Evolutionary conservation across 2,888 invertebrate species (phyloP), one percentile per base, ranked within the genome.

Genomic region (Spisula subtruncata): DNA sequence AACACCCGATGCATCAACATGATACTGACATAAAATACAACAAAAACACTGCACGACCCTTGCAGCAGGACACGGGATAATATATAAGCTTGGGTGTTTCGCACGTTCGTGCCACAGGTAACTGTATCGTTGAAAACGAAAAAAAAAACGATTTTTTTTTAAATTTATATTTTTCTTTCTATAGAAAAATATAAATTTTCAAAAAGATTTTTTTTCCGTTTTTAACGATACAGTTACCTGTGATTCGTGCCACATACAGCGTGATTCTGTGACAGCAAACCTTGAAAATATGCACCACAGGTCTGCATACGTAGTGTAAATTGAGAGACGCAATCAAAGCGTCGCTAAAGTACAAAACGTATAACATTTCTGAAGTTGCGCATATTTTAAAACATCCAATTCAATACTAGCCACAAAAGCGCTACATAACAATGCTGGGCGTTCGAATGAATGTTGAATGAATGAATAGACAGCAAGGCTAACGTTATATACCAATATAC

Each of bases 381-480:
- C 25, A 66, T 25, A n/a, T 25, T n/a, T 25, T 66, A 25, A 66
- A 66, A n/a, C 60, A 25, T 25, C 6, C 1, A 60, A 20, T n/a
- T 18, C 60, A 60, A 60, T 60, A 60, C n/a, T 4, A n/a, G 60
- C 8, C 60, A 66, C 60, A 66, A n/a, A 66, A 66, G 25, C 60
- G 60, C n/a, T 66, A n/a, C n/a, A 25, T 66, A 25, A 66, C 60
- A 66, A 66, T 25, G 25, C n/a, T n/a, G 60, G 60, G 60, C 60
- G 60, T 66, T 25, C n/a, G 60, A 18, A 60, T 25, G 60, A 2
- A 66, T 66, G 60, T 25, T 66, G 25, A 66, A 25, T 66, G 60
- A 66, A 66, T 66, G 25, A 66, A 66, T 66, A 66, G 60, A 75
- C 75, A 35, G 75, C 75, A 8, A 75, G 75, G 75, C 75, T 75